Evolutionary conservation across 2,888 invertebrate genomes (phyloP).

Genomic region (Carabus problematicus): DNA sequence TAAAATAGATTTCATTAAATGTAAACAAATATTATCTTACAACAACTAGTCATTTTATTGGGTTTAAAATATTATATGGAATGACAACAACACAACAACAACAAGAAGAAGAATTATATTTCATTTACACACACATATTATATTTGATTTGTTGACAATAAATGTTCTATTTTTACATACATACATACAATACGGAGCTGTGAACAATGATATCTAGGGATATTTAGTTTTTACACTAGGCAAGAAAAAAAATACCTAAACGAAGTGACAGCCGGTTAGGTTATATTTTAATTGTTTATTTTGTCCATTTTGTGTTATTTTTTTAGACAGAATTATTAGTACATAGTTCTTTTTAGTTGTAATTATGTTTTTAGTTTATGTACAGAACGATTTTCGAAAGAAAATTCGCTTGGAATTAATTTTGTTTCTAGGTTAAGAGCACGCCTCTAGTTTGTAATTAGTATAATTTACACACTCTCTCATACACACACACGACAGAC

Average conservation of each 20-base stretch:
- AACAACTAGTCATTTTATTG: slow-evolving; percentile 29
- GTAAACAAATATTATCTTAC: slow-evolving; percentile 37
- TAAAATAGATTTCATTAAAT: slow-evolving; percentile 54
- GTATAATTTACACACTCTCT: too few relatives aligned
- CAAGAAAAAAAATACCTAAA: slow-evolving; percentile 21
- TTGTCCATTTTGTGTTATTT: slow-evolving; percentile 19
- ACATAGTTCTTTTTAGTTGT: slow-evolving; percentile 28
- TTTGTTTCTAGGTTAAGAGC: slow-evolving; percentile 32
- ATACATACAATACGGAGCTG: not conserved
- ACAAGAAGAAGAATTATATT: too few relatives aligned
- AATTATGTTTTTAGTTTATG: slow-evolving; percentile 10
- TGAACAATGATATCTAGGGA: not conserved
- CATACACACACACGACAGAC: too few relatives aligned
- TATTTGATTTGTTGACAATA: not conserved
- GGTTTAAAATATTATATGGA: too few relatives aligned
- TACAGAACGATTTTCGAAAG: too few relatives aligned
- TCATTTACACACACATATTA: not conserved
- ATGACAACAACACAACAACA: too few relatives aligned
- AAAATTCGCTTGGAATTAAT: not conserved
- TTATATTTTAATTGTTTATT: not conserved
- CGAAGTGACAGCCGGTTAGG: too few relatives aligned
- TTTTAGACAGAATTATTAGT: slow-evolving; percentile 18
- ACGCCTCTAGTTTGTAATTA: slow-evolving; percentile 11
- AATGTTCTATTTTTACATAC: not conserved
- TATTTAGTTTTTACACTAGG: not conserved